Base-by-base conservation (phyloP, 1,140 invertebrate species). In the Ceratina australensis region DNA sequence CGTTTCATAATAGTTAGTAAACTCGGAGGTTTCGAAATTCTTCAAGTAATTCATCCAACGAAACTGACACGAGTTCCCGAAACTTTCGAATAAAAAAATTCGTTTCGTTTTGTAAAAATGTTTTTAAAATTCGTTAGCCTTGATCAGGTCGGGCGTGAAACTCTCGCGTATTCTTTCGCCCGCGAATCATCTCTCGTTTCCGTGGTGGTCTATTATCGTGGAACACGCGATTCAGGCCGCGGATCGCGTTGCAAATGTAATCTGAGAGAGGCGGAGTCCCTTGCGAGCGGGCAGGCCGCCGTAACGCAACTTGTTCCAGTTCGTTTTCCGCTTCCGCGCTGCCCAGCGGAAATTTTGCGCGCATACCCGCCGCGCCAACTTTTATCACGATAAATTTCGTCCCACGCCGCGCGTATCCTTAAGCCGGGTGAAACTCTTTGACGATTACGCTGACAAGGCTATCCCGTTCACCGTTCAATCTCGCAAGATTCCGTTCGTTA, bases 221-320 rank as follows among this genome's bases (percentile, higher is more conserved):
- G 59, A 60, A n/a, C 24, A 66, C 52, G n/a, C 47, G 56, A 72
- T 60, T 81, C 71, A 63, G 16, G 49, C 13, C 10, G 12, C 24
- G 52, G 79, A 61, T 82, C 76, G 60, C 56, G 50, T 81, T 82
- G 81, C 81, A 7, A 63, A 24, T 16, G 79, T 81, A 82, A 82
- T 82, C 80, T n/a, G 81, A 82, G 75, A 63, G 67, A 22, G 15
- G 12, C 61, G 20, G 28, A 18, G 12, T 52, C 26, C 15, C n/a
- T n/a, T 7, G 26, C 42, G 42, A 33, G 47, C 26, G 20, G 8
- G 22, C 47, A 18, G 61, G 49, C 66, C 18, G n/a, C 22, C 26
- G 56, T 61, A 61, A 69, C 71, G 78, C 71, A 54, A 68, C 60
- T 49, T 50, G 54, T 24, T 42, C 47, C 42, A 57, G 15, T 60